Base-by-base conservation (phyloP, 2,113 vertebrate genomes). In the Ursus arctos region DNA sequence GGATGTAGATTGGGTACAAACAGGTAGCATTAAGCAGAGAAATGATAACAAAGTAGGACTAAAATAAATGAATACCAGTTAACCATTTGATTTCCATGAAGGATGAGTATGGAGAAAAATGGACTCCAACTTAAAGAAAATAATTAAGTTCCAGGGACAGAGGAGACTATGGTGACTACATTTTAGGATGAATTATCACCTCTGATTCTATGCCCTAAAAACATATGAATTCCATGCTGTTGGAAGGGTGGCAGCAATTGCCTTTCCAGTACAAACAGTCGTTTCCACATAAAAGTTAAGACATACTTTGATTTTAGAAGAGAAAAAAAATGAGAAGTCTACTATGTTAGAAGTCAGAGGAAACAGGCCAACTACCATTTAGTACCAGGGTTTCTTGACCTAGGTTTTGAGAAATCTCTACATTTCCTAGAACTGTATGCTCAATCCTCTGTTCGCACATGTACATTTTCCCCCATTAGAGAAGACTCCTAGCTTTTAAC, bases 271-370 rank as follows among this genome's bases (percentile, higher is more conserved):
- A 69, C 57, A 57, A 87, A 95, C 0, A 88, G 69, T 2, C 43
- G 28, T 77, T 93, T 81, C 9, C 26, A 74, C 24, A 36, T 65
- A 91, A 79, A 61, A 49, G n/a, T 80, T 85, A 94, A n/a, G n/a
- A 76, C 24, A 57, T 76, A 95, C 12, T 85, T 92, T 93, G 53
- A 93, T 91, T 84, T 91, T 88, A 89, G 71, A 90, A 79, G 31
- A 85, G 22, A 65, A 79, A 92, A 91, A 74, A 53, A 89, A 86
- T 24, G 14, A 97, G n/a, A 95, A 95, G 47, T 49, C 47, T 69
- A 85, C 4, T 61, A 94, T 19, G 10, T 47, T 74, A 85, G 33
- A 65, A 57, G 6, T 91, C 14, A 96, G 81, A 96, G 40, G 21
- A 63, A 88, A 88, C 0, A 81, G 51, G 43, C n/a, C 47, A 69